Evolutionary conservation across 1,140 invertebrate species (phyloP).

Genomic region (Drosophila miranda): DNA sequence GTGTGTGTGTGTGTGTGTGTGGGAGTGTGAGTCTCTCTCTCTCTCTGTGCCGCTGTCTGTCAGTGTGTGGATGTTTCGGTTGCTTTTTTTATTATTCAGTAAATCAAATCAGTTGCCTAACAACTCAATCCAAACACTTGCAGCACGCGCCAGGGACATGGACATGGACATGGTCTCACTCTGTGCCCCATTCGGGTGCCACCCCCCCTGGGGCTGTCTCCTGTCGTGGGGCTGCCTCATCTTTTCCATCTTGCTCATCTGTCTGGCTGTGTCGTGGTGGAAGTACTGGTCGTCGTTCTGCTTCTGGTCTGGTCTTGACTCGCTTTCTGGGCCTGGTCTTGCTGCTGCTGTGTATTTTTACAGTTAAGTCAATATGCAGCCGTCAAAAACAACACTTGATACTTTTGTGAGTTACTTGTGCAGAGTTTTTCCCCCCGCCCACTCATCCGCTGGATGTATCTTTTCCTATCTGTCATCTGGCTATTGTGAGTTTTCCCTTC

Average conservation of each 20-base stretch:
- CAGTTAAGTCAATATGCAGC: slow-evolving; percentile 80
- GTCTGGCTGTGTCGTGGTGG: slow-evolving; percentile 26
- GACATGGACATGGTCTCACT: slow-evolving; percentile 45
- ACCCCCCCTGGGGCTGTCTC: not conserved
- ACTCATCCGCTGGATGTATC: slow-evolving; percentile 4
- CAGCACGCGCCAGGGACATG: slow-evolving; percentile 63
- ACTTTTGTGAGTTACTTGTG: slow-evolving; percentile 73
- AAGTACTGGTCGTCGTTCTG: no score
- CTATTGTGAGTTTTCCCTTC: slow-evolving; percentile 72
- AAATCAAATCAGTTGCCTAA: slow-evolving; percentile 81
- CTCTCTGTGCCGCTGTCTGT: slow-evolving; percentile 1
- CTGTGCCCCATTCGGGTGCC: slow-evolving; percentile 2
- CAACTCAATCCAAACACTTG: slow-evolving; percentile 80
- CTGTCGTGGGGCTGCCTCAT: slow-evolving; percentile 20
- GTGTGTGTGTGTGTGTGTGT: slow-evolving; percentile 3
- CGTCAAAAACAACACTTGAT: slow-evolving; percentile 80
- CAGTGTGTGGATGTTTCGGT: slow-evolving; percentile 63
- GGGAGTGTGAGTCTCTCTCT: not conserved
- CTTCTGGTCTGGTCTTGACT: slow-evolving; percentile 12
- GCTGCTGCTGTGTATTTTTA: slow-evolving; percentile 58
- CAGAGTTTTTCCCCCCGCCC: slow-evolving; percentile 22
- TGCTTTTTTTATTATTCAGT: slow-evolving; percentile 77
- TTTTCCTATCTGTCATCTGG: slow-evolving; percentile 56
- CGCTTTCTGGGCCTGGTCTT: slow-evolving; percentile 29
- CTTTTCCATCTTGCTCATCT: slow-evolving; percentile 57